Percentiles rank a stretch among this genome's conserved stretches.
Conservation (phyloP, 2,888 invertebrate species). For the Yponomeuta evonymella region DNA sequence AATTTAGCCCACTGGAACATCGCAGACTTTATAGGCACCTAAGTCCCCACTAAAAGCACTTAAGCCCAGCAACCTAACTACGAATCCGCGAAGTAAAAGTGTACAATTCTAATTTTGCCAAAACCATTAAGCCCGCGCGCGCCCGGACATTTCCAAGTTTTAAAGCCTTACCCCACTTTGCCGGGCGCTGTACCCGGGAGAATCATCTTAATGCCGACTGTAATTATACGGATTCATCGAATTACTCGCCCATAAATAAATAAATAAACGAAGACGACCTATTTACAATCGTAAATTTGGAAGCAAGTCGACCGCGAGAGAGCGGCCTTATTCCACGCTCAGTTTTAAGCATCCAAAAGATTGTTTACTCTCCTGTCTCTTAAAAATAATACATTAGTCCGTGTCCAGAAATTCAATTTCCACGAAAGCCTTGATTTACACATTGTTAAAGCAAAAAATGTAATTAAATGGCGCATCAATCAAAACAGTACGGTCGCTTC, state of each 20-base stretch:
- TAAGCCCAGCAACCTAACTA: not conserved
- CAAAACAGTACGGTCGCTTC: not conserved
- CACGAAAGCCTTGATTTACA: not conserved
- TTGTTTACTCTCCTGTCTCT: not conserved
- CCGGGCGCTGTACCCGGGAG: conserved; percentile 32
- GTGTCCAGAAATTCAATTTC: not conserved
- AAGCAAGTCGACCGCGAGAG: not conserved
- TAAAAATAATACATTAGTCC: not conserved
- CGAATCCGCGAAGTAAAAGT: conserved; percentile 8
- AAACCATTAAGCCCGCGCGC: conserved; percentile 24
- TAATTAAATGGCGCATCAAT: conserved; percentile 1
- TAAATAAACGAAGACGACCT: conserved; percentile 59
- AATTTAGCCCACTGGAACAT: not conserved
- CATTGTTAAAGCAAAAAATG: not conserved
- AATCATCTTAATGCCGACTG: conserved; percentile 71
- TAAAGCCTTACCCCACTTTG: conserved; percentile 42
- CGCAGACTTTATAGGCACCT: not conserved
- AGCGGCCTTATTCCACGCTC: not conserved
- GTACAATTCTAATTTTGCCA: conserved; percentile 1
- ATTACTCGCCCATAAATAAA: conserved; percentile 75
- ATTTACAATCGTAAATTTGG: conserved; percentile 72
- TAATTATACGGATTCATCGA: conserved; percentile 75
- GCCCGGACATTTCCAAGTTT: conserved; percentile 70
- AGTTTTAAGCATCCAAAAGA: not conserved
- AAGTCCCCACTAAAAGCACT: not conserved